Conservation (phyloP, 2,797 vertebrate species). For the Neosilurus hyrtlii region DNA sequence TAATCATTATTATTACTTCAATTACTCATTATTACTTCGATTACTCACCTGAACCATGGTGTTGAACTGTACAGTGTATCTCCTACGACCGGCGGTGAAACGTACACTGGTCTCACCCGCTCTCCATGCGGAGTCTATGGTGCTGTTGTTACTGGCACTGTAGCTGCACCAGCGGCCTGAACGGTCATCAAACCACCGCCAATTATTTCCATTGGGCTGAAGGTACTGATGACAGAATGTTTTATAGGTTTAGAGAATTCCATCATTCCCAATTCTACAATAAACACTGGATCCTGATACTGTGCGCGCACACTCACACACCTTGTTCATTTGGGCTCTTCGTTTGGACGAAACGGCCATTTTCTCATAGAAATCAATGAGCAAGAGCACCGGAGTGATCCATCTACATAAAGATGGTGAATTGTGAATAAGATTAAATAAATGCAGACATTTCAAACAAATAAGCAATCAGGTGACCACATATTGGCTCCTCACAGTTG, state of each 20-base stretch:
- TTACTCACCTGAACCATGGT: conserved; percentile 94
- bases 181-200: conserved; percentile 97
- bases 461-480: background rate
- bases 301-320: conserved; percentile 49
- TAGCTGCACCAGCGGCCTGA: conserved; percentile 98
- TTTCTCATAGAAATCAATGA: conserved; percentile 97
- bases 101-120: conserved; percentile 92
- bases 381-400: conserved; percentile 92
- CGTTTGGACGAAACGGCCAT: conserved; percentile 92
- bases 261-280: background rate
- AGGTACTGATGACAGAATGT: conserved; percentile 75
- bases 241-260: background rate
- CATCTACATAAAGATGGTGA: conserved; percentile 72
- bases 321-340: conserved; percentile 95
- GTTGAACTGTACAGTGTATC: conserved; percentile 96
- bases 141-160: conserved; percentile 95
- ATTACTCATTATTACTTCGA: too few relatives aligned
- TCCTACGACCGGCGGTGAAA: conserved; percentile 91
- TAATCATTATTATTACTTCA: background rate
- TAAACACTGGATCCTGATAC: background rate
- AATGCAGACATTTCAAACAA: background rate
- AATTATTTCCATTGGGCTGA: conserved; percentile 94
- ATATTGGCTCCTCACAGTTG: background rate
- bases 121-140: conserved; percentile 92
- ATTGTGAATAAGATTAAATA: background rate